Base-by-base conservation (phyloP, 2,113 vertebrate genomes). In the Cebus imitator region DNA sequence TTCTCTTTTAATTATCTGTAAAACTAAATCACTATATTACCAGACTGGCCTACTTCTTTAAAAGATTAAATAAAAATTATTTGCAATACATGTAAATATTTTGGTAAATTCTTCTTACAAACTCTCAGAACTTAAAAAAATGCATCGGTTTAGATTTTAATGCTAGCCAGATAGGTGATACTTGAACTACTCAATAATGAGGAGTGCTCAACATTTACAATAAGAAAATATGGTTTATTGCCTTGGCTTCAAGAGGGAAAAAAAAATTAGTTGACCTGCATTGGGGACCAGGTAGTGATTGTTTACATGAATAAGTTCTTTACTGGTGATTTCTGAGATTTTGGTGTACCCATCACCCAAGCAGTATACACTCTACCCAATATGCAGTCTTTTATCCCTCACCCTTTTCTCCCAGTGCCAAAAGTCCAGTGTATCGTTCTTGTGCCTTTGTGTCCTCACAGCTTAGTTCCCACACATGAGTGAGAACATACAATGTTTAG, bases 1-100 rank as follows among this genome's bases (percentile, higher is more conserved):
- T 96, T 85, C 68, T 50, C 52, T 97, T 96, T 96, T 95, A 96
- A 95, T 96, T 97, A 96, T 88, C 88, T 90, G 17, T 97, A 90
- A 96, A 96, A 85, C 25, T 32, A 92, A 96, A 94, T 95, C 76
- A 92, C 57, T 94, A 5, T 90, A 84, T 85, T 95, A 72, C 50
- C 94, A 85, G 40, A 92, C 9, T 92, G 58, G 18, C 5, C 37
- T 87, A 84, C 76, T 95, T 95, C 25, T 95, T 78, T 6, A 87
- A 97, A 87, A 84, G 48, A 94, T 94, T 92, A 95, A 93, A 87
- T 87, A 96, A 97, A 97, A 97, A 90, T 85, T 94, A 84, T 61
- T 90, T 79, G 48, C 20, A 96, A 85, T 68, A 84, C 96, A 92
- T 76, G 10, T 85, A 94, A 96, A 90, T 17, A 95, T 7, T 70